These are phyloP conservation scores for Galagoides demidoff DNA, from an alignment of 2,797 vertebrate species.

Conservation along the genomic window DNA sequence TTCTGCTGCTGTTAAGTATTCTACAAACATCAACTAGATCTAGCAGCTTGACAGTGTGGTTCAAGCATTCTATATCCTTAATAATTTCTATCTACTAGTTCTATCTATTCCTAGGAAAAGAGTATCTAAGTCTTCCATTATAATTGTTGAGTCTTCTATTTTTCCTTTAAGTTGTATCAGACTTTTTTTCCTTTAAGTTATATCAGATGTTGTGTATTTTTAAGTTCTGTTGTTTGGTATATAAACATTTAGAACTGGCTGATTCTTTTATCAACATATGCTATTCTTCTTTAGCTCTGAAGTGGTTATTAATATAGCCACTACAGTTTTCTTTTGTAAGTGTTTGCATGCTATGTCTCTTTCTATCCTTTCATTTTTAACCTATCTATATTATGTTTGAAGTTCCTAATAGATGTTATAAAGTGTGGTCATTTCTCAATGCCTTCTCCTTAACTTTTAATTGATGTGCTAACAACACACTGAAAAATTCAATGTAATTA, in stretches of 20 bases:
- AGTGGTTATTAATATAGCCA: constrained; percentile 27
- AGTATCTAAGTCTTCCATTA: background rate
- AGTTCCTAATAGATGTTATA: background rate
- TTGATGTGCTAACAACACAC: background rate
- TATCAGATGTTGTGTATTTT: constrained; percentile 31
- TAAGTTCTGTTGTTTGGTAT: background rate
- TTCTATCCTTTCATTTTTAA: constrained; percentile 7
- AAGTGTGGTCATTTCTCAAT: background rate
- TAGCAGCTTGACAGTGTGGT: background rate
- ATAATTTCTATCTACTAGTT: background rate
- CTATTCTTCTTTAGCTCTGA: background rate
- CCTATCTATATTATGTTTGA: background rate
- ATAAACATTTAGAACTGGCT: background rate
- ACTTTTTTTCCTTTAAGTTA: constrained; percentile 15
- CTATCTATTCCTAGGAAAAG: background rate
- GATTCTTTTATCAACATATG: background rate
- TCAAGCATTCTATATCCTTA: background rate
- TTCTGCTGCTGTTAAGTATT: background rate
- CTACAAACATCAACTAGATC: background rate
- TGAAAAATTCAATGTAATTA: constrained; percentile 24
- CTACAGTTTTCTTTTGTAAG: background rate
- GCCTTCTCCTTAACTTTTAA: background rate
- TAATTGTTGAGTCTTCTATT: background rate
- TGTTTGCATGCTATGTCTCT: background rate
- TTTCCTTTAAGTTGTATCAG: constrained; percentile 27